A percentile compares a stretch with the other conserved stretches of the same genome.
These are phyloP conservation scores for Trogon surrucura DNA, from an alignment of 2,113 vertebrate species.

Conservation along the genomic window DNA sequence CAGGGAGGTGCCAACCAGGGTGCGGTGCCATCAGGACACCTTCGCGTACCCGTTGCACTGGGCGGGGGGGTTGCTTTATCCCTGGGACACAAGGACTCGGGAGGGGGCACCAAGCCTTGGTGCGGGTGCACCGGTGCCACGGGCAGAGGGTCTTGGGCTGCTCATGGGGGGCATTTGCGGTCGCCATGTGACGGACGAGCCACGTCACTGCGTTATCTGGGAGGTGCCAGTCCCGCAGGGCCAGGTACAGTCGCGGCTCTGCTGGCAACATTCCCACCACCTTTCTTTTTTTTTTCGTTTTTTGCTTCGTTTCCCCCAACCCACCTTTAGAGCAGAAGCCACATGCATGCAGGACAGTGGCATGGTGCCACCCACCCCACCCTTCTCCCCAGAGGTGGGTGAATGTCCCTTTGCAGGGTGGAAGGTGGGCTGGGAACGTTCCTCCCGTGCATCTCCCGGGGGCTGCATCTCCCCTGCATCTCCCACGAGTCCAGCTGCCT, in stretches of 20 bases:
- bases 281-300: neutral
- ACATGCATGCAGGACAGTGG: neutral
- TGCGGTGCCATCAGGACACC: neutral
- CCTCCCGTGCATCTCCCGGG: neutral
- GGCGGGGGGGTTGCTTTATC: neutral
- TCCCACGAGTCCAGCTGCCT: neutral
- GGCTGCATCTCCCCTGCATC: neutral
- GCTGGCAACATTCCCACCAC: neutral
- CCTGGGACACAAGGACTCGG: accelerated
- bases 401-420: neutral
- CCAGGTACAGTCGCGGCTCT: neutral
- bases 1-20: accelerated
- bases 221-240: neutral
- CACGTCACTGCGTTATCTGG: accelerated
- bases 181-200: accelerated
- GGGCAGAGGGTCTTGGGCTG: accelerated
- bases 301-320: accelerated
- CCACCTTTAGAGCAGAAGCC: neutral
- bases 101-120: neutral
- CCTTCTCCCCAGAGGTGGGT: neutral
- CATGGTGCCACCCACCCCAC: neutral
- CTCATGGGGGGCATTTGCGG: neutral
- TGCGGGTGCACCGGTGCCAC: accelerated
- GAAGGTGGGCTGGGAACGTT: too few species aligned
- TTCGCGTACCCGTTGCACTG: accelerated